Conservation (phyloP, 2,113 vertebrate species). For the Takifugu flavidus region DNA sequence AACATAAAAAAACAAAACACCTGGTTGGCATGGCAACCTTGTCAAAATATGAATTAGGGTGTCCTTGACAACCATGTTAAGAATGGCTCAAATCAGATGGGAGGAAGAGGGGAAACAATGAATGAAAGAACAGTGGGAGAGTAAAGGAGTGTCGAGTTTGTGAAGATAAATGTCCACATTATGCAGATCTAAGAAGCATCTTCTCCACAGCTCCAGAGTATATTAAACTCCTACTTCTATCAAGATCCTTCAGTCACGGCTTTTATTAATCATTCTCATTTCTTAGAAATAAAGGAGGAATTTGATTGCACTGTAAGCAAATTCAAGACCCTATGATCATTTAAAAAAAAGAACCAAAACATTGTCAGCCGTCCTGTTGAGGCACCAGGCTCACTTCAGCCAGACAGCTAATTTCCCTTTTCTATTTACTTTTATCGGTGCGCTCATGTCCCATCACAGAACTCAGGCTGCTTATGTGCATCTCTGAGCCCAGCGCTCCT, state of each 20-base stretch:
- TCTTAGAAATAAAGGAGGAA: conserved; percentile 13
- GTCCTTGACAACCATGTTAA: conserved; percentile 40
- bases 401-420: too few species aligned
- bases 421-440: conserved; percentile 25
- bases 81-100: conserved; percentile 51
- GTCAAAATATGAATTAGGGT: conserved; percentile 48
- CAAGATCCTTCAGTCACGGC: too few species aligned
- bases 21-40: conserved; percentile 55
- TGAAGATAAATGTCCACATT: too few species aligned
- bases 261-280: too few species aligned
- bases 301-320: conserved; percentile 49
- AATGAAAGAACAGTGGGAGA: conserved; percentile 26
- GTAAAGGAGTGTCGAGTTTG: neutral
- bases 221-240: too few species aligned
- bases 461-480: conserved; percentile 18
- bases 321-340: conserved; percentile 10
- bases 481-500: neutral
- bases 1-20: conserved; percentile 17
- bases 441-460: conserved; percentile 11
- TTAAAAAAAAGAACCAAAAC: conserved; percentile 11
- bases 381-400: too few species aligned
- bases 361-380: too few species aligned
- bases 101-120: conserved; percentile 27
- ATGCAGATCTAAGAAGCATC: too few species aligned
- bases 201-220: too few species aligned